Evolutionary conservation across 2,113 vertebrate species (phyloP), one percentile per base, ranked within the genome.

Genomic region (Dasyurus viverrinus): DNA sequence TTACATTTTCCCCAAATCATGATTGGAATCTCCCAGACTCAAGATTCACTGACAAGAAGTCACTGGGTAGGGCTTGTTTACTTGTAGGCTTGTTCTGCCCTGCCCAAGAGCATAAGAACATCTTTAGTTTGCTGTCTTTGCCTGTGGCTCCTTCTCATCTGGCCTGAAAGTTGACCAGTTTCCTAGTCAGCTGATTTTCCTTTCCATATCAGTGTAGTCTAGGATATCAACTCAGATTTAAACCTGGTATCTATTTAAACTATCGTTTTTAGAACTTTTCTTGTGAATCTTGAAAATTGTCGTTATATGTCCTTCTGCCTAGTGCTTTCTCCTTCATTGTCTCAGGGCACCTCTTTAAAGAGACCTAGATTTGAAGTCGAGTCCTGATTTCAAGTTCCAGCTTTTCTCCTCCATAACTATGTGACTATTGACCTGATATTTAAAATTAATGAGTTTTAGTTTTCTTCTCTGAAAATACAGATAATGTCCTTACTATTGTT

Each of bases 1-100:
- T 90, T 90, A 90, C 47, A 27, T 90, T 90, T 90, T 48, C 89
- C 24, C 24, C 89, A 90, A 90, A 90, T 90, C 89, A 48, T 90
- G 89, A 90, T 90, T 90, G 89, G 89, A 90, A 90, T 50, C 89
- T 90, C 24, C 89, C 89, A 90, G 12, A 50, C 46, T 50, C n/a
- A 27, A 90, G 26, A 50, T 50, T 90, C 89, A 52, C 48, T 42
- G 5, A 42, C 89, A 26, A 27, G 46, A 50, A 19, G 47, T 50
- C 5, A 27, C 48, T 47, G 46, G 89, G 89, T 52, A 90, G 48
- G 89, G 48, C 89, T 90, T 90, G 89, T 90, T 90, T 90, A 52
- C n/a, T 90, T 90, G 27, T 90, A 47, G 89, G 5, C 47, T 90
- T 30, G 89, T 90, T 14, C 89, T 90, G 24, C 89, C 48, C 47